Evolutionary conservation across 2,888 invertebrate species (phyloP).

Genomic region (Acanthoscelides obtectus): DNA sequence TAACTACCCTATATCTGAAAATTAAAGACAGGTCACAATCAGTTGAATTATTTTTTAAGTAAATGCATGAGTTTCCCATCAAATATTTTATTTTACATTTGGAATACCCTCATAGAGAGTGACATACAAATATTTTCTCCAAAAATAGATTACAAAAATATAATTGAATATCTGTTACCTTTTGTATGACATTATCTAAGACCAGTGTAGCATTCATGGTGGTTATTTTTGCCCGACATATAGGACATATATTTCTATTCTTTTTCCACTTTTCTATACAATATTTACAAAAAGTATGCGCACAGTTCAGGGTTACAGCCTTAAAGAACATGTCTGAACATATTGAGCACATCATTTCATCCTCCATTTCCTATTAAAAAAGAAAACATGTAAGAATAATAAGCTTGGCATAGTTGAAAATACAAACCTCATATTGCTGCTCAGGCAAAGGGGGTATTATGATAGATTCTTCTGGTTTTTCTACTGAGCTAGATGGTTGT

Average conservation of each 20-base stretch:
- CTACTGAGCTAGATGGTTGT: background rate
- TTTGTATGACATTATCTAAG: slow-evolving; percentile 68
- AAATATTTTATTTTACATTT: too few relatives aligned
- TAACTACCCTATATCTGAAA: too few relatives aligned
- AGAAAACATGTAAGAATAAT: background rate
- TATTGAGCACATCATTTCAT: slow-evolving; percentile 69
- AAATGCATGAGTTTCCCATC: too few relatives aligned
- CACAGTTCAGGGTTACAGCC: slow-evolving; percentile 66
- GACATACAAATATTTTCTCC: too few relatives aligned
- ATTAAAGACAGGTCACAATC: too few relatives aligned
- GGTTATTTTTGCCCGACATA: slow-evolving; percentile 54
- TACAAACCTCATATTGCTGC: slow-evolving; percentile 7
- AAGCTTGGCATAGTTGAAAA: background rate
- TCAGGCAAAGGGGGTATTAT: background rate
- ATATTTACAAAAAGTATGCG: slow-evolving; percentile 69
- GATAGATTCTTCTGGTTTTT: background rate
- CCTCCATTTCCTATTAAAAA: slow-evolving; percentile 49
- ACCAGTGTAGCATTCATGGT: slow-evolving; percentile 59
- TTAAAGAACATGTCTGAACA: slow-evolving; percentile 70
- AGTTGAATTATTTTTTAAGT: too few relatives aligned
- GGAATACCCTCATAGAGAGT: too few relatives aligned
- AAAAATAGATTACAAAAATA: background rate
- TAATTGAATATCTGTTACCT: slow-evolving; percentile 49
- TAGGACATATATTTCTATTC: slow-evolving; percentile 66
- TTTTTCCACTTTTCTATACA: slow-evolving; percentile 69